These are phyloP conservation scores for Apogon hyalosoma DNA, from an alignment of 2,797 vertebrate genomes.

Conservation along the genomic window DNA sequence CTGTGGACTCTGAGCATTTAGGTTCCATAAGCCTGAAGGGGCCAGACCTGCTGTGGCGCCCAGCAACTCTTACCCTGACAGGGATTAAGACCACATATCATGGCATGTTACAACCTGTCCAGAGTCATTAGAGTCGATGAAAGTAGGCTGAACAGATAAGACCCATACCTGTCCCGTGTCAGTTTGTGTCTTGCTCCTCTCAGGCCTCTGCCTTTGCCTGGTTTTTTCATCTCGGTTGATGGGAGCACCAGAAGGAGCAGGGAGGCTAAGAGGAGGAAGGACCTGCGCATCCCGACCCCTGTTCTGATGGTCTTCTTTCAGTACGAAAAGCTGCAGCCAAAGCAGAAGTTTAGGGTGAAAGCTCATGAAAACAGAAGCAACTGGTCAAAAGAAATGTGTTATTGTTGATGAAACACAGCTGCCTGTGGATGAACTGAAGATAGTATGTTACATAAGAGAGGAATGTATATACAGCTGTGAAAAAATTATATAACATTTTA, in stretches of 20 bases:
- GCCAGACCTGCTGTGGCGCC: conserved; percentile 68
- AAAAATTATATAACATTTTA: background rate
- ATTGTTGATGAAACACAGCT: conserved; percentile 59
- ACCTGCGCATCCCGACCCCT: conserved; percentile 64
- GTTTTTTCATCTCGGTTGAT: conserved; percentile 79
- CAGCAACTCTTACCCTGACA: conserved; percentile 39
- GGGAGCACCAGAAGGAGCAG: conserved; percentile 86
- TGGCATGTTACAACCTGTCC: background rate
- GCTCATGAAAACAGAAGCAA: conserved; percentile 48
- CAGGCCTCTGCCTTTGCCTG: conserved; percentile 75
- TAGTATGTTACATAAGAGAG: conserved; percentile 43
- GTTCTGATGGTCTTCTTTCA: conserved; percentile 33
- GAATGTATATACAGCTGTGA: conserved; percentile 41
- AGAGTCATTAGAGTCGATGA: background rate
- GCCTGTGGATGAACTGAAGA: conserved; percentile 36
- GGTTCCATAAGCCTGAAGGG: conserved; percentile 77
- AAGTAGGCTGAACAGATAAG: background rate
- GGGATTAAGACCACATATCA: conserved; percentile 19
- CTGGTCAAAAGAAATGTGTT: conserved; percentile 40
- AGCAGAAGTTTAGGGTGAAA: conserved; percentile 44
- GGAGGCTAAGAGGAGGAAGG: conserved; percentile 76
- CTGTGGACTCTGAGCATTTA: conserved; percentile 86
- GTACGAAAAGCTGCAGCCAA: conserved; percentile 66
- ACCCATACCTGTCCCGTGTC: conserved; percentile 60
- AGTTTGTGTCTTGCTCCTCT: conserved; percentile 64